Percentiles rank a stretch among this genome's conserved stretches.
Evolutionary conservation across 2,797 vertebrate species (phyloP).

Genomic region (Pelochelys cantorii): DNA sequence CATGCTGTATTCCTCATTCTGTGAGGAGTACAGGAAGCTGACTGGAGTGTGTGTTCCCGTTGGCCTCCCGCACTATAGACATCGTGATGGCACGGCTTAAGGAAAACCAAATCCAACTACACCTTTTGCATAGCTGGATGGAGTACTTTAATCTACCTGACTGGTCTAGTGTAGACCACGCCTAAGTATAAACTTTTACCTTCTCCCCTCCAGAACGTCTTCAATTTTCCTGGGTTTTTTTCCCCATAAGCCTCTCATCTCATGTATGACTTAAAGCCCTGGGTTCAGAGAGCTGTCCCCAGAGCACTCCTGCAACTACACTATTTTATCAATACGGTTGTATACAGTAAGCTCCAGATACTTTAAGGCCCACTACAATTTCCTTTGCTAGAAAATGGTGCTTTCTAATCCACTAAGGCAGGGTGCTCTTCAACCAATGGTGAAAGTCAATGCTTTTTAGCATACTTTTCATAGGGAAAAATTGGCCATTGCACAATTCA

Average conservation of each 20-base stretch:
- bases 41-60: no score
- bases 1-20: no score
- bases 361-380: neutral
- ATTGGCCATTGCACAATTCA: neutral
- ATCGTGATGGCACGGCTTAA: no score
- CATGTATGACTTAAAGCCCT: fast-evolving
- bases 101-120: no score
- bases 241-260: neutral
- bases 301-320: fast-evolving
- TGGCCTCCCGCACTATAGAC: no score
- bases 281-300: neutral
- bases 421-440: neutral
- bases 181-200: fast-evolving
- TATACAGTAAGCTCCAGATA: neutral
- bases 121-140: no score
- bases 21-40: no score
- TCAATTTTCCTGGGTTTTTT: neutral
- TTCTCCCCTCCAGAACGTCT: fast-evolving
- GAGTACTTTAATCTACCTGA: no score
- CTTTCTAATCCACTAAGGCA: neutral
- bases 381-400: neutral
- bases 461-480: neutral
- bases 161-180: no score
- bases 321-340: neutral
- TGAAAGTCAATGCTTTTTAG: neutral